Evolutionary conservation across 23 tunicate genomes (phyloP), one percentile per base, ranked within the genome.

Genomic region (Oikopleura dioica): DNA sequence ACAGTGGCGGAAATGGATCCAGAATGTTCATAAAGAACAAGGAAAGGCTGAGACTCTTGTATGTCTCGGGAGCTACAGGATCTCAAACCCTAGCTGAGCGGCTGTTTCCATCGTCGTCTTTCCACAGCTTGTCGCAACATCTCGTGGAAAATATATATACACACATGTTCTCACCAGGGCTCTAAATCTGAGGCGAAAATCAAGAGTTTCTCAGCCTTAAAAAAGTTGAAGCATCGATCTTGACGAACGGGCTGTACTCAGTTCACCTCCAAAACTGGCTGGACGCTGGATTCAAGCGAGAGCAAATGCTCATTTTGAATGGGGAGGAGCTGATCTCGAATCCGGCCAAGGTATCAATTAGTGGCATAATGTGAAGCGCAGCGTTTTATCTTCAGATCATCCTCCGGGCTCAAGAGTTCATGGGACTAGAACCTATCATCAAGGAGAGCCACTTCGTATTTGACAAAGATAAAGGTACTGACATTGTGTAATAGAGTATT

Each of bases 151-250:
- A n/a, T n/a, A n/a, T n/a, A n/a, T n/a, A n/a, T n/a, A n/a, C n/a
- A n/a, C n/a, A n/a, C n/a, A n/a, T n/a, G n/a, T n/a, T n/a, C n/a
- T n/a, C n/a, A n/a, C n/a, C n/a, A n/a, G n/a, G n/a, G n/a, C n/a
- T n/a, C n/a, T n/a, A n/a, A n/a, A n/a, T n/a, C n/a, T n/a, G n/a
- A n/a, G n/a, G n/a, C n/a, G n/a, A n/a, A n/a, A n/a, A n/a, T n/a
- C n/a, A n/a, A n/a, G n/a, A n/a, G n/a, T n/a, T n/a, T n/a, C n/a
- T n/a, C n/a, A n/a, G n/a, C n/a, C n/a, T n/a, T n/a, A n/a, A n/a
- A 63, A 63, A 63, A 63, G 72, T 63, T 28, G 72, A 63, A 31
- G 72, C 72, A 28, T 63, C 72, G 33, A 63, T 63, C 33, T 63
- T 63, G 33, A 2, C 72, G 2, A 63, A 63, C 72, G 72, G 72